Evolutionary conservation across 2,888 invertebrate species (phyloP).

Genomic region (Stegophylla sp.): DNA sequence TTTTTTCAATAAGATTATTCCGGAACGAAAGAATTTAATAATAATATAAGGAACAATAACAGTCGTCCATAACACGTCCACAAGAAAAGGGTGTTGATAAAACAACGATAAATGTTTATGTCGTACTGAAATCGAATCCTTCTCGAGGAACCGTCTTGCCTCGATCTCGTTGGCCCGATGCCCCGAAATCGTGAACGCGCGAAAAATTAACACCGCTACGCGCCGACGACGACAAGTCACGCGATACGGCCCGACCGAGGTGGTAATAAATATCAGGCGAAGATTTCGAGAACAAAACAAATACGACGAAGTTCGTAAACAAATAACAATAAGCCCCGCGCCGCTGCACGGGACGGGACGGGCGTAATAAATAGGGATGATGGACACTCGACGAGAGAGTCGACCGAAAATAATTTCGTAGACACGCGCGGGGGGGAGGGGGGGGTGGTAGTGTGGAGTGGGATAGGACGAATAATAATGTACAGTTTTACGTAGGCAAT

Average conservation of each 20-base stretch:
- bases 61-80: too few species aligned
- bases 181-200: background rate
- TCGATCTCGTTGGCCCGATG: background rate
- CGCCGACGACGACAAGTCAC: too few species aligned
- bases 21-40: too few species aligned
- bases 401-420: background rate
- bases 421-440: too few species aligned
- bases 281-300: slow-evolving; percentile 35
- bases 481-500: too few species aligned
- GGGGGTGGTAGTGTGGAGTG: too few species aligned
- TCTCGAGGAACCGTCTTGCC: background rate
- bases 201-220: too few species aligned
- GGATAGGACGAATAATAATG: too few species aligned
- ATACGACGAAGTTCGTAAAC: slow-evolving; percentile 10
- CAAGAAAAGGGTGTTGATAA: too few species aligned
- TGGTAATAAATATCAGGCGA: background rate
- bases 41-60: too few species aligned
- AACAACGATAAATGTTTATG: too few species aligned
- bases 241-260: background rate
- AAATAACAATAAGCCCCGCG: slow-evolving; percentile 13
- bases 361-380: background rate
- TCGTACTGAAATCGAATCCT: background rate
- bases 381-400: background rate
- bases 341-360: background rate
- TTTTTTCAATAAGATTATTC: too few species aligned